Conservation (phyloP, 1,140 invertebrate species). For the Drosophila azteca region DNA sequence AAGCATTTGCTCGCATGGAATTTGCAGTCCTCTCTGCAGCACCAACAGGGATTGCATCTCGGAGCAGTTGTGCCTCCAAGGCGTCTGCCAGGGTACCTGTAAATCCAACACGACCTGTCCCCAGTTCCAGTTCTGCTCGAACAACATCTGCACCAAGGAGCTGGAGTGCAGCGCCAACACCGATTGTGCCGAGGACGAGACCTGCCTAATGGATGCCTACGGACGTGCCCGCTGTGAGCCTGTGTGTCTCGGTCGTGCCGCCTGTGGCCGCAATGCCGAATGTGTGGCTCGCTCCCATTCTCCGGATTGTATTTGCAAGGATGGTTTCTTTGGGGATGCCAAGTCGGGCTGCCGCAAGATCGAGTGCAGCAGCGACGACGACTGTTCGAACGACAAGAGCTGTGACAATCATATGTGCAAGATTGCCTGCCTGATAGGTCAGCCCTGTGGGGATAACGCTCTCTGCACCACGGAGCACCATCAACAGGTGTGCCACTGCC, state of each 20-base stretch:
- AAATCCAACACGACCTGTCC: conserved; percentile 90
- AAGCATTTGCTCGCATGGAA: conserved; percentile 91
- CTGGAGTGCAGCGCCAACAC: conserved; percentile 88
- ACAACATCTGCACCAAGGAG: conserved; percentile 93
- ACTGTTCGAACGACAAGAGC: conserved; percentile 92
- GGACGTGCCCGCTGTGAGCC: conserved; percentile 90
- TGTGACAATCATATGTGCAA: conserved; percentile 92
- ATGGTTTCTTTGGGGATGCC: conserved; percentile 91
- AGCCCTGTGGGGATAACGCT: conserved; percentile 92
- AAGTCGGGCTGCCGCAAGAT: conserved; percentile 90
- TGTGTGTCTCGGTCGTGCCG: conserved; percentile 87
- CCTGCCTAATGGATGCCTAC: conserved; percentile 88
- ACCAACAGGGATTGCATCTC: conserved; percentile 91
- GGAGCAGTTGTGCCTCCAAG: conserved; percentile 92
- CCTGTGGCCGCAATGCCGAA: conserved; percentile 92
- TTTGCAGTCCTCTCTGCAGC: conserved; percentile 91
- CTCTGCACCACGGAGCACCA: conserved; percentile 92
- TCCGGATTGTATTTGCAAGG: conserved; percentile 90
- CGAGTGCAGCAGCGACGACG: conserved; percentile 88
- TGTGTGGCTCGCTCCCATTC: conserved; percentile 89
- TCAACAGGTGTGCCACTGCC: conserved; percentile 90
- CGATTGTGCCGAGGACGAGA: conserved; percentile 88
- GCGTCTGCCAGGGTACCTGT: conserved; percentile 91
- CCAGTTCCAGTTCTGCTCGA: conserved; percentile 91
- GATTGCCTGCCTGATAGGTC: conserved; percentile 91